Percentiles rank a stretch among this genome's conserved stretches.
phyloP scores from a whole-genome alignment of 23 tunicate genomes.

The Styela plicata region DNA sequence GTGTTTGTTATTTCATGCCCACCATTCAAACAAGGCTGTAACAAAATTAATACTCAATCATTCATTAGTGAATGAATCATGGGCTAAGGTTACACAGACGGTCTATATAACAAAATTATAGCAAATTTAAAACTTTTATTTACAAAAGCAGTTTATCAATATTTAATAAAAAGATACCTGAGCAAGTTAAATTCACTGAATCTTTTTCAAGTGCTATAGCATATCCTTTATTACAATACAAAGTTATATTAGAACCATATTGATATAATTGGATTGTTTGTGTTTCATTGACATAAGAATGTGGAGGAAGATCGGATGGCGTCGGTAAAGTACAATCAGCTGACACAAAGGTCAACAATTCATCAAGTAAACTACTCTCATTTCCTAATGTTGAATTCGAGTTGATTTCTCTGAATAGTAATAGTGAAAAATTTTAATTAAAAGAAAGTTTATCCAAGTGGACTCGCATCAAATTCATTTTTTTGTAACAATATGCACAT shows the following conservation, averaged over 20 bases:
- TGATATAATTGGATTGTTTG: not conserved
- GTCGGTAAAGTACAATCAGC: conserved; percentile 19
- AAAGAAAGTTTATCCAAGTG: no score
- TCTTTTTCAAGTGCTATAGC: not conserved
- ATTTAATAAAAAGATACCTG: conserved; percentile 3
- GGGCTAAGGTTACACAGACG: no score
- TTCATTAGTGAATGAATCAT: no score
- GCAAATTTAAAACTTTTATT: no score
- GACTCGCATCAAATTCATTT: no score
- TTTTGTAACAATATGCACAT: no score
- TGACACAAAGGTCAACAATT: conserved; percentile 29
- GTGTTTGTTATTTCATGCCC: no score
- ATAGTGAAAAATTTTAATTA: no score
- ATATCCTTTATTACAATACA: conserved; percentile 8
- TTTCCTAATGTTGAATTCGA: not conserved
- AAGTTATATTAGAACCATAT: not conserved
- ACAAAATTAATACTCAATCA: no score
- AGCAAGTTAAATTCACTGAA: conserved; percentile 1
- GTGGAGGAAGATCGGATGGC: conserved; percentile 3
- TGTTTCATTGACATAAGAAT: not conserved
- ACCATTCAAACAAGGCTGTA: no score
- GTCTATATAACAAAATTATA: no score
- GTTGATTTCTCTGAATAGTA: not conserved
- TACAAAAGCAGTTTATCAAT: no score
- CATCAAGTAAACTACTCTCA: not conserved